Conservation (phyloP, 1,140 invertebrate species). For the Dinothrombium tinctorium region DNA sequence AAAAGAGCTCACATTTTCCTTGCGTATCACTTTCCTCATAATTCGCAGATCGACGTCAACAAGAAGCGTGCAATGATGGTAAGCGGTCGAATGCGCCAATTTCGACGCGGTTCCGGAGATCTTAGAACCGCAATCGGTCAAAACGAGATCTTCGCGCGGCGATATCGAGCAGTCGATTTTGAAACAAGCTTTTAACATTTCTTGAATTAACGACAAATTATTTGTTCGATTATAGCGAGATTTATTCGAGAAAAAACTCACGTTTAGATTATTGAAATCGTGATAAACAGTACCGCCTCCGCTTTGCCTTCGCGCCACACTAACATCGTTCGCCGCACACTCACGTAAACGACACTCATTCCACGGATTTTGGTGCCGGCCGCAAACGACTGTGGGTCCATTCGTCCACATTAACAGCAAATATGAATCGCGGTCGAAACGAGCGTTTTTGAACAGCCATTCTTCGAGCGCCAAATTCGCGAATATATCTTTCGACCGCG, state of each 20-base stretch:
- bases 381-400: slow-evolving; percentile 76
- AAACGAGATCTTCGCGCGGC: slow-evolving; percentile 13
- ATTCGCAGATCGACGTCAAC: slow-evolving; percentile 51
- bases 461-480: slow-evolving; percentile 79
- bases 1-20: slow-evolving; percentile 16
- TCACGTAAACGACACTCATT: slow-evolving; percentile 50
- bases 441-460: slow-evolving; percentile 66
- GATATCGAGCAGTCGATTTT: slow-evolving; percentile 1
- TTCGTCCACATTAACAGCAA: slow-evolving; percentile 72
- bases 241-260: slow-evolving; percentile 59
- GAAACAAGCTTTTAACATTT: slow-evolving; percentile 45
- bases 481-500: slow-evolving; percentile 40
- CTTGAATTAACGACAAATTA: slow-evolving; percentile 58
- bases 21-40: slow-evolving; percentile 24
- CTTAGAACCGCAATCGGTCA: slow-evolving; percentile 21
- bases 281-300: slow-evolving; percentile 95
- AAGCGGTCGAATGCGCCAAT: slow-evolving; percentile 52
- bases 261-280: slow-evolving; percentile 73
- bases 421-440: slow-evolving; percentile 28
- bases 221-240: slow-evolving; percentile 51
- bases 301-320: slow-evolving; percentile 61
- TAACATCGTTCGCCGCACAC: slow-evolving; percentile 22
- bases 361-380: slow-evolving; percentile 91
- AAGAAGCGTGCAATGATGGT: slow-evolving; percentile 82
- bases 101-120: slow-evolving; percentile 79